Evolutionary conservation across 92 coral and sea anemone genomes (phyloP), one percentile per base, ranked within the genome.

Genomic region (Porites lobata): DNA sequence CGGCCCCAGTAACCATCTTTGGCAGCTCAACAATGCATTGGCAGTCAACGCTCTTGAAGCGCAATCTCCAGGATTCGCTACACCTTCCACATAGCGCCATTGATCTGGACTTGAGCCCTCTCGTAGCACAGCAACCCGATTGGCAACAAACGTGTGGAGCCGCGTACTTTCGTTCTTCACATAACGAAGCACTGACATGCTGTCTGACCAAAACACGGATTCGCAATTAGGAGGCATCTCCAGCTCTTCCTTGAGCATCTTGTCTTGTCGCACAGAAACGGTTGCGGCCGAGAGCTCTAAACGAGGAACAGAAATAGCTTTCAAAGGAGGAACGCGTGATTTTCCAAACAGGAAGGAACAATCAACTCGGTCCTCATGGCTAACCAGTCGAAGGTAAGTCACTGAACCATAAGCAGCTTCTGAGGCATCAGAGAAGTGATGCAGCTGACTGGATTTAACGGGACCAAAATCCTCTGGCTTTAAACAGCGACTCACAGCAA

Each of bases 281-380:
- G 43, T 32, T 32, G 5, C 43, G 43, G 43, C 5, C 5, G 43
- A 32, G 43, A 32, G 43, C 43, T 32, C 43, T 50, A 86, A 66
- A 65, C 87, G 75, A 14, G 87, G 77, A n/a, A 85, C 63, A 5
- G 89, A 56, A 2, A 76, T 26, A 26, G 79, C 18, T 56, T 85
- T 85, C 89, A 65, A 29, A 20, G 89, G 89, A 1, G 87, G 66
- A 17, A 85, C 58, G 17, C 72, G 70, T 3, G 90, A 86, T 1
- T 90, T 90, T 15, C 68, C 90, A 3, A 32, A 32, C 43, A 32
- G 43, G 43, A 32, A 32, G 43, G 43, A 32, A 32, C 43, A 32
- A 32, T 32, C 5, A 4, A 32, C 43, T 32, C 43, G 43, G 43
- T 32, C 43, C 43, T 32, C 43, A 32, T 51, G 59, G 21, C 63